Evolutionary conservation across 2,888 invertebrate genomes (phyloP).

Genomic region (Chrysotoxum bicinctum): DNA sequence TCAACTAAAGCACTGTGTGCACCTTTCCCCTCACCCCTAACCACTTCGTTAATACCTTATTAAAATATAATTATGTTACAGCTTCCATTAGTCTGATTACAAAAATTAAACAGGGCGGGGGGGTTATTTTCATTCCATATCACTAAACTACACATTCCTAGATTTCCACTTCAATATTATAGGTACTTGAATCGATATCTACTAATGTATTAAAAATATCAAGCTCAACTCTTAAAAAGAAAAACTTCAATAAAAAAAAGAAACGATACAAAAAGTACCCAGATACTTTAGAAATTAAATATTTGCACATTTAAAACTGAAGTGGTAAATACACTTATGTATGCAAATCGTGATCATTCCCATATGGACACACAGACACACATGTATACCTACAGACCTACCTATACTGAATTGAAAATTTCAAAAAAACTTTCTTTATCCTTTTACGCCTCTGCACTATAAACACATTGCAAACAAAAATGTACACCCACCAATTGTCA

Average conservation of each 20-base stretch:
- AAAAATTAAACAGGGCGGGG: not conserved
- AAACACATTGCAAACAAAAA: conserved; percentile 15
- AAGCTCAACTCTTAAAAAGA: not conserved
- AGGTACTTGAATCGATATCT: conserved; percentile 34
- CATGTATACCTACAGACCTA: not conserved
- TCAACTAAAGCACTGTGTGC: not conserved
- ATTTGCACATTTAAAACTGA: conserved; percentile 64
- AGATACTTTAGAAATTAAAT: conserved; percentile 63
- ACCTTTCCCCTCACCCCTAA: not conserved
- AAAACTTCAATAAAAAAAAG: not conserved
- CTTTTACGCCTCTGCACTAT: conserved; percentile 19
- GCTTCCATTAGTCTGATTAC: conserved; percentile 33
- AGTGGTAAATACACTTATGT: conserved; percentile 65
- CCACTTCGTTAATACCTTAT: conserved; percentile 9
- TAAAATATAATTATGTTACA: conserved; percentile 22
- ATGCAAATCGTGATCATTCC: conserved; percentile 63
- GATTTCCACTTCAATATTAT: not conserved
- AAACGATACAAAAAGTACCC: conserved; percentile 13
- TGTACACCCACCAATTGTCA: conserved; percentile 59
- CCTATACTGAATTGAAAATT: not conserved
- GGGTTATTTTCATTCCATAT: not conserved
- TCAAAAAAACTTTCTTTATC: conserved; percentile 1
- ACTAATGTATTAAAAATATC: conserved; percentile 31
- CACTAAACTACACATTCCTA: not conserved
- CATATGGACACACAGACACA: conserved; percentile 17